Evolutionary conservation across 2,797 vertebrate genomes (phyloP).

Genomic region (Characodon lateralis): DNA sequence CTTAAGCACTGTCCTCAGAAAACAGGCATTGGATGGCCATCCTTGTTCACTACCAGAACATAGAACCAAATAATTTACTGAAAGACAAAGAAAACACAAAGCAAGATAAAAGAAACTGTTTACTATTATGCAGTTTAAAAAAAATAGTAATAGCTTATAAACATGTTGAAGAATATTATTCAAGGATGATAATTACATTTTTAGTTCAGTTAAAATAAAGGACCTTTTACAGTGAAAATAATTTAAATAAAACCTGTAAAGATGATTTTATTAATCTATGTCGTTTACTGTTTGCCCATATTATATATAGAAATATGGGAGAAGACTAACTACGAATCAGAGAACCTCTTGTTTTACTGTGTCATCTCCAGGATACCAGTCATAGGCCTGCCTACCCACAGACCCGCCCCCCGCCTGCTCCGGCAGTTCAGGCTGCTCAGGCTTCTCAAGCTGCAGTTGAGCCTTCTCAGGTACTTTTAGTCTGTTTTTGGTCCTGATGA

Average conservation of each 20-base stretch:
- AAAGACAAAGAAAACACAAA: too few relatives aligned
- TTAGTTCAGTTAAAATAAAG: not conserved
- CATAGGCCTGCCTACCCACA: slow-evolving; percentile 70
- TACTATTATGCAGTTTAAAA: too few relatives aligned
- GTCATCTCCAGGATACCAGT: slow-evolving; percentile 44
- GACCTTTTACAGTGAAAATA: not conserved
- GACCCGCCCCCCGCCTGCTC: slow-evolving; percentile 57
- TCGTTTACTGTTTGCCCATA: not conserved
- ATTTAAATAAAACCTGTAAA: not conserved
- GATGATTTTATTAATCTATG: not conserved
- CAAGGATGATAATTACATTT: not conserved
- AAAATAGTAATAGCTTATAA: too few relatives aligned
- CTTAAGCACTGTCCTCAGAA: too few relatives aligned
- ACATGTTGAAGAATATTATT: not conserved
- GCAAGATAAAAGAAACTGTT: too few relatives aligned
- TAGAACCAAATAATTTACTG: too few relatives aligned
- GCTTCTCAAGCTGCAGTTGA: slow-evolving; percentile 29
- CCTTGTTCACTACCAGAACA: too few relatives aligned
- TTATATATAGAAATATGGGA: not conserved
- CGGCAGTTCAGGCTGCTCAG: slow-evolving; percentile 39
- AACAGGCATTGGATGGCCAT: too few relatives aligned
- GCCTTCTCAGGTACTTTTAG: slow-evolving; percentile 57
- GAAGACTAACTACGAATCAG: not conserved
- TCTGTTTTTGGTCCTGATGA: not conserved
- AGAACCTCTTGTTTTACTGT: not conserved